phyloP scores from a whole-genome alignment of 2,113 vertebrate species.

The Phaethon lepturus region DNA sequence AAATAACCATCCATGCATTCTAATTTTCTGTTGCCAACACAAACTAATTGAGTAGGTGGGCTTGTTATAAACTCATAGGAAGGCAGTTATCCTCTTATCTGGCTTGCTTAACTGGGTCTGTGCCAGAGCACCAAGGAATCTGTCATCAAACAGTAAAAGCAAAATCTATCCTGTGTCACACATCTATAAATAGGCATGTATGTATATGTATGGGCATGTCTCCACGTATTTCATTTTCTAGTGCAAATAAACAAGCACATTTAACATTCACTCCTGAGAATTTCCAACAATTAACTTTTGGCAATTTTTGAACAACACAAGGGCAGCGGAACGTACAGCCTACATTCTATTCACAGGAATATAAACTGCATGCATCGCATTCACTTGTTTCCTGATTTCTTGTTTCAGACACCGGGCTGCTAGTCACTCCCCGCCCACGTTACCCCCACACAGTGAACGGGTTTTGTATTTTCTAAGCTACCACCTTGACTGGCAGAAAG shows the following conservation, averaged over 20 bases:
- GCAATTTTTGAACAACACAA: not conserved
- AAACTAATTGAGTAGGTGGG: not conserved
- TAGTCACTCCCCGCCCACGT: not conserved
- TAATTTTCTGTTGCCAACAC: not conserved
- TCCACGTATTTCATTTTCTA: not conserved
- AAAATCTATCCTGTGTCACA: not conserved
- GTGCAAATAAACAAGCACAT: slow-evolving; percentile 17
- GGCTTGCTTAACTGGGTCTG: slow-evolving; percentile 11
- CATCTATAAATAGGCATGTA: slow-evolving; percentile 10
- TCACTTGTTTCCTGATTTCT: not conserved
- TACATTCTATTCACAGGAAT: not conserved
- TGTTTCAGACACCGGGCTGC: not conserved
- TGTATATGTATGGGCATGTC: slow-evolving; percentile 28
- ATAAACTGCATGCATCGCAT: not conserved
- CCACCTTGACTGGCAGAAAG: not conserved
- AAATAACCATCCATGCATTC: not conserved
- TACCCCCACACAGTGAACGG: not conserved
- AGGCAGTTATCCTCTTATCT: not conserved
- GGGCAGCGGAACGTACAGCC: not conserved
- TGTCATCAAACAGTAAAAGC: not conserved
- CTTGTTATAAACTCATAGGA: not conserved
- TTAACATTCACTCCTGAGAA: not conserved
- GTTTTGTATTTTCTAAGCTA: not conserved
- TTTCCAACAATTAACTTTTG: slow-evolving; percentile 11
- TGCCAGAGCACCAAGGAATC: slow-evolving; percentile 13